Percentiles rank a stretch among this genome's conserved stretches.
phyloP scores from a whole-genome alignment of 2,888 invertebrate genomes.

The Hirtodrosophila alboralis region DNA sequence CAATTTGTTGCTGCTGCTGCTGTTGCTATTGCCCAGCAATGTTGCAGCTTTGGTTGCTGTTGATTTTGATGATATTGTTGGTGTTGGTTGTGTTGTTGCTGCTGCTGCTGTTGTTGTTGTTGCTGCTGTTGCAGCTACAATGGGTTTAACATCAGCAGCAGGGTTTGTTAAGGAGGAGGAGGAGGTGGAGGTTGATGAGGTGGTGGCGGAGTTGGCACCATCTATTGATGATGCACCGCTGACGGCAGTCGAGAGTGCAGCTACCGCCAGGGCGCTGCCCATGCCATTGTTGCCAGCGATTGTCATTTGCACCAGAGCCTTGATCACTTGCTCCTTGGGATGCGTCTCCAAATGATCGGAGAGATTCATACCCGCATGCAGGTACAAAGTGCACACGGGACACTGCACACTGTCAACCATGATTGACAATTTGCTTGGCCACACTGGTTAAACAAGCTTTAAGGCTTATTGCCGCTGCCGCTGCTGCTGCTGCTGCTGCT shows the following conservation, averaged over 20 bases:
- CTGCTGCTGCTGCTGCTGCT: conserved; percentile 20
- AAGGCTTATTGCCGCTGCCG: conserved; percentile 4
- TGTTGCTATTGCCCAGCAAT: conserved; percentile 28
- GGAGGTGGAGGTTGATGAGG: conserved; percentile 2
- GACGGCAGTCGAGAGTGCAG: conserved; percentile 37
- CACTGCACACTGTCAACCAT: conserved; percentile 86
- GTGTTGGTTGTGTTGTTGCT: conserved; percentile 21
- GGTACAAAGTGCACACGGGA: conserved; percentile 93
- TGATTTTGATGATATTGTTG: conserved; percentile 31
- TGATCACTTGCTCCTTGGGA: conserved; percentile 94
- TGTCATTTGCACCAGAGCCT: conserved; percentile 87
- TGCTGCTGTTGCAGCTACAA: conserved; percentile 31
- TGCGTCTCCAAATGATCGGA: conserved; percentile 93
- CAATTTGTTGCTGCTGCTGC: conserved; percentile 45
- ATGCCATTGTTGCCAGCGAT: conserved; percentile 63
- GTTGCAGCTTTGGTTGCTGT: conserved; percentile 25
- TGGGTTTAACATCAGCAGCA: conserved; percentile 60
- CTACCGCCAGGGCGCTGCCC: conserved; percentile 58
- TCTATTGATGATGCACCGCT: conserved; percentile 24
- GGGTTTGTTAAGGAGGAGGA: conserved; percentile 6
- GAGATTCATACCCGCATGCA: conserved; percentile 92
- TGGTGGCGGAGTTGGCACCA: too few relatives aligned
- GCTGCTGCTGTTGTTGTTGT: conserved; percentile 20
- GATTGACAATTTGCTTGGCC: conserved; percentile 42
- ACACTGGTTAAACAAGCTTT: conserved; percentile 26